Conservation (phyloP, 1,140 invertebrate genomes). For the Ceratina australensis region DNA sequence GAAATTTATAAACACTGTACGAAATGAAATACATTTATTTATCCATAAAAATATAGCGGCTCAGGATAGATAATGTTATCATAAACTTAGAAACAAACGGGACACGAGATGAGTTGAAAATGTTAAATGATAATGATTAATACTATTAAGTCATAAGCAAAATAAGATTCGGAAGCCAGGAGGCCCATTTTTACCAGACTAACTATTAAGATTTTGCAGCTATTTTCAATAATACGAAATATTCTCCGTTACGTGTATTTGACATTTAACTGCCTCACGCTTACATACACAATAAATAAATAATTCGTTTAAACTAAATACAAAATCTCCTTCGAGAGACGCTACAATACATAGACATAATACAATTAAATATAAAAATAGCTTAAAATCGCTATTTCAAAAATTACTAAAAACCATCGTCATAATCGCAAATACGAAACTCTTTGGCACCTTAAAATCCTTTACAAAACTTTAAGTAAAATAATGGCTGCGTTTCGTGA, state of each 20-base stretch:
- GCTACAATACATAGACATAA: constrained; percentile 1
- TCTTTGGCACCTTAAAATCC: constrained; percentile 37
- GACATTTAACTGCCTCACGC: neutral
- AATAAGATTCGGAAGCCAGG: constrained; percentile 10
- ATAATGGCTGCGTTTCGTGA: neutral
- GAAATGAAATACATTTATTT: constrained; percentile 47
- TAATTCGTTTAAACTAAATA: constrained; percentile 38
- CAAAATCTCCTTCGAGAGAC: constrained; percentile 1
- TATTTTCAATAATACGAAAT: constrained; percentile 14
- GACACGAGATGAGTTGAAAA: neutral
- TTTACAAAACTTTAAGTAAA: constrained; percentile 36
- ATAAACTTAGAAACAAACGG: neutral
- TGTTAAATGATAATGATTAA: constrained; percentile 28
- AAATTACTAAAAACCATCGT: neutral
- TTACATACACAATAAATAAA: constrained; percentile 43
- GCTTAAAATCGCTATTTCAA: constrained; percentile 12
- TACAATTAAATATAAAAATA: constrained; percentile 43
- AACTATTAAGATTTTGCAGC: neutral
- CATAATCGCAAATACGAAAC: constrained; percentile 28
- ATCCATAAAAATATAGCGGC: constrained; percentile 40
- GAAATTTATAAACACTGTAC: constrained; percentile 21
- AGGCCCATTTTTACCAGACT: neutral
- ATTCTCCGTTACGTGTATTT: neutral
- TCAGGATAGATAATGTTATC: constrained; percentile 21
- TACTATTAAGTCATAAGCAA: constrained; percentile 35